phyloP scores from a whole-genome alignment of 2,888 invertebrate species.

The Gryllus longicercus region DNA sequence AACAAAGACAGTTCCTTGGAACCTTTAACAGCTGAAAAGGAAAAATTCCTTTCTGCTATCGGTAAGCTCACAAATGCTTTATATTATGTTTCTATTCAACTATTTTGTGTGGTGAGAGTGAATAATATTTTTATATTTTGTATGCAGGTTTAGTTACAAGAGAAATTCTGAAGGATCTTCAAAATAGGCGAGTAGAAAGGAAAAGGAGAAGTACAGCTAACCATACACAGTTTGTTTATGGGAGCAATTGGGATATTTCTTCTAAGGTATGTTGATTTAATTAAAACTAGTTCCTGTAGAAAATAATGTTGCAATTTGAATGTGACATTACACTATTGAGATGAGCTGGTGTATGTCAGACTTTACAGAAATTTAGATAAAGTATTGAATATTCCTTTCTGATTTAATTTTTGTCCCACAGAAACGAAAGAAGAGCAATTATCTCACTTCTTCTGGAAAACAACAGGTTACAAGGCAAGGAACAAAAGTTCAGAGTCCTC shows the following conservation, averaged over 20 bases:
- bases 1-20: neutral
- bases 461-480: neutral
- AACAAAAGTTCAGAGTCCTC: neutral
- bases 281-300: neutral
- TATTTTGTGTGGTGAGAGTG: neutral
- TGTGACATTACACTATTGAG: neutral
- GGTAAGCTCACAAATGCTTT: neutral
- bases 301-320: neutral
- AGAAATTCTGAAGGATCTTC: constrained; percentile 50
- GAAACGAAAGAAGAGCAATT: constrained; percentile 31
- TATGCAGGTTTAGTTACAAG: constrained; percentile 49
- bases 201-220: constrained; percentile 56
- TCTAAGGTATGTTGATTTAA: neutral
- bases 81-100: no score
- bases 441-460: constrained; percentile 20
- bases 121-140: neutral
- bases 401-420: neutral
- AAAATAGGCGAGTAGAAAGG: constrained; percentile 53
- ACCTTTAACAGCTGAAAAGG: neutral
- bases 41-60: neutral
- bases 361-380: neutral
- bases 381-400: neutral
- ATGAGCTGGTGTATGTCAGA: no score
- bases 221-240: constrained; percentile 54
- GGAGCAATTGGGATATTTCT: constrained; percentile 41